These are phyloP conservation scores for Physocephala rufipes DNA, from an alignment of 2,888 invertebrate genomes.

Conservation along the genomic window DNA sequence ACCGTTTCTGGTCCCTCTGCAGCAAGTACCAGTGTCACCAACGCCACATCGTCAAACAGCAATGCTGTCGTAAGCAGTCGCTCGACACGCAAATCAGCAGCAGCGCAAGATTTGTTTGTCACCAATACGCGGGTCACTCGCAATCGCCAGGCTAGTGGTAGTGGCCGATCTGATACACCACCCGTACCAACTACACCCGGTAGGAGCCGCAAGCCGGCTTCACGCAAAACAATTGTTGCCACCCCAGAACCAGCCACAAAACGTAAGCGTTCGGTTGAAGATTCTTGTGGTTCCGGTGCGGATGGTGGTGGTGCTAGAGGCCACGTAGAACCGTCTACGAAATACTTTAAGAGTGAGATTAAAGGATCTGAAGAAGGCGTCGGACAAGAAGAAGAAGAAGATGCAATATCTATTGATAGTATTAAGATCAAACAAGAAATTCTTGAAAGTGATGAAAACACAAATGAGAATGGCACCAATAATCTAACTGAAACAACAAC, in stretches of 20 bases:
- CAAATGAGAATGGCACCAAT: not conserved
- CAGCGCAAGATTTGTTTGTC: constrained; percentile 54
- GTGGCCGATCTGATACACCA: constrained; percentile 51
- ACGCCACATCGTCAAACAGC: constrained; percentile 35
- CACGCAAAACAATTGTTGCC: constrained; percentile 45
- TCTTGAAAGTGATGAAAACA: constrained; percentile 50
- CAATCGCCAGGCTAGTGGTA: constrained; percentile 49
- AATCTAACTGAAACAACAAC: constrained; percentile 27
- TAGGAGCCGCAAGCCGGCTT: constrained; percentile 43
- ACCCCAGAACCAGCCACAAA: constrained; percentile 48
- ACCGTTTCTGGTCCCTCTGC: too few species aligned
- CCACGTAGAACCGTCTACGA: constrained; percentile 48
- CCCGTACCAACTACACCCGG: constrained; percentile 32
- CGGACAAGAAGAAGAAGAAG: constrained; percentile 33
- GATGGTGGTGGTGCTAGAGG: constrained; percentile 23
- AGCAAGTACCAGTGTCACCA: constrained; percentile 21
- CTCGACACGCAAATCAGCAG: constrained; percentile 60
- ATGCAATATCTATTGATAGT: constrained; percentile 32
- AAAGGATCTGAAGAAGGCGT: constrained; percentile 38
- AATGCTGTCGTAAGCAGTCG: constrained; percentile 51
- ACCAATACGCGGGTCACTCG: constrained; percentile 61
- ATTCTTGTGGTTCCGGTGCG: constrained; percentile 38
- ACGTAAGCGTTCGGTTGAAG: constrained; percentile 56
- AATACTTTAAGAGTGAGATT: constrained; percentile 54
- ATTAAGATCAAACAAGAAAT: constrained; percentile 57